Evolutionary conservation across 2,797 vertebrate genomes (phyloP), one percentile per base, ranked within the genome.

Genomic region (Dryobates pubescens): DNA sequence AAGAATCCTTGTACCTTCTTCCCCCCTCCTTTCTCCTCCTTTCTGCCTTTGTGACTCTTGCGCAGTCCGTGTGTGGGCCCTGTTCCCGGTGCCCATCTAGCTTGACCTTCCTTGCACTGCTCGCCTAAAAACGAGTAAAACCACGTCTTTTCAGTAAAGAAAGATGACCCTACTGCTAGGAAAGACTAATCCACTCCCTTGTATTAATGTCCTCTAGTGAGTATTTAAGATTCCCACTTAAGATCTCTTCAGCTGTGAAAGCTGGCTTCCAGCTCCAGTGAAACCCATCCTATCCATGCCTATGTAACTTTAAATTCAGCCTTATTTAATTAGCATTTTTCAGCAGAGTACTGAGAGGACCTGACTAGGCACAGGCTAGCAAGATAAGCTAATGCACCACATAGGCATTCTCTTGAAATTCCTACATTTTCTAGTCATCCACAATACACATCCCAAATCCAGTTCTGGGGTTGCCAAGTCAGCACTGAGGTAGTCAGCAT

Each of bases 241-340:
- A 57, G 58, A 72, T 30, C 61, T 69, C 29, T 61, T 47, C 57
- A 54, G 23, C 17, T 79, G 68, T 17, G 75, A 72, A 68, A 72
- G 10, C 1, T 45, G 68, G 29, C 67, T 86, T 43, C 78, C 38
- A 59, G 83, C 83, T 67, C 36, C 41, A 3, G 45, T 85, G 86
- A 82, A 90, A 53, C 67, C 26, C 16, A 26, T 72, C 62, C 36
- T 26, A 72, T 90, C 77, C 58, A 1, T 86, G 34, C 74, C 70
- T 18, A 3, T 32, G 56, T 65, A 77, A 43, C 83, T 74, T 79
- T 3, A 89, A 23, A 54, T 41, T 80, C 53, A 10, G 32, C 68
- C 69, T 80, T 88, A 82, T 51, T 74, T 82, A 69, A 75, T 85
- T 80, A 62, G 38, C 23, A 30, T 84, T 93, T 88, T 84, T 70